Base-by-base conservation (phyloP, 2,113 vertebrate species). In the Ptilorrhoa leucosticta region DNA sequence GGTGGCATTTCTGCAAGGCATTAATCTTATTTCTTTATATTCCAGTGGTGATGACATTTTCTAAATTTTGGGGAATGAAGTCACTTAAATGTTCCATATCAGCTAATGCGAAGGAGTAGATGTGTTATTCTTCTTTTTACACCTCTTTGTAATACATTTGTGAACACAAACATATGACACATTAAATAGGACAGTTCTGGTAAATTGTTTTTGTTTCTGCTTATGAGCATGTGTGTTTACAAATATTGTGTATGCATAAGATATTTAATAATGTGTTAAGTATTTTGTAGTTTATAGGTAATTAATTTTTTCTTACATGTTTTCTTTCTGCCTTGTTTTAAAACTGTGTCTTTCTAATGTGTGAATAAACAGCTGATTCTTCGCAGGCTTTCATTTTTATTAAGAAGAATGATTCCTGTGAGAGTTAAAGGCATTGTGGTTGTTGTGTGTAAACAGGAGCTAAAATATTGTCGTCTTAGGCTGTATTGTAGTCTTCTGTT, bases 331-430 rank as follows among this genome's bases (percentile, higher is more conserved):
- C 83, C 31, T 91, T 61, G 40, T 75, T 96, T 83, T 71, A 69
- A 93, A 95, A 82, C 28, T 23, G 4, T 51, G 19, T 85, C 35
- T 78, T 58, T 95, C 66, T 83, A 50, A 35, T 6, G 1, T 83
- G 73, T 84, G 89, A 95, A 79, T 70, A 94, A 95, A 85, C 87
- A 92, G 83, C 87, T 93, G 87, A 64, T 75, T 96, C 45, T 79
- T 70, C 26, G 13, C 89, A 83, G 71, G 58, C 85, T 97, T 98
- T 97, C 35, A 60, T 96, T 97, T 97, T 95, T 89, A 90, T 95
- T 91, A 83, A 70, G 88, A 95, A 95, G 58, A 83, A 94, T 95
- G 86, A 93, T 94, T 93, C 87, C 94, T 63, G 31, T 70, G 90
- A 78, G 89, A 98, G 63, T 91, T 75, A 45, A 91, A 96, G 79